These are phyloP conservation scores for Harlomillsia oculata DNA, from an alignment of 1,140 invertebrate species.

Conservation along the genomic window DNA sequence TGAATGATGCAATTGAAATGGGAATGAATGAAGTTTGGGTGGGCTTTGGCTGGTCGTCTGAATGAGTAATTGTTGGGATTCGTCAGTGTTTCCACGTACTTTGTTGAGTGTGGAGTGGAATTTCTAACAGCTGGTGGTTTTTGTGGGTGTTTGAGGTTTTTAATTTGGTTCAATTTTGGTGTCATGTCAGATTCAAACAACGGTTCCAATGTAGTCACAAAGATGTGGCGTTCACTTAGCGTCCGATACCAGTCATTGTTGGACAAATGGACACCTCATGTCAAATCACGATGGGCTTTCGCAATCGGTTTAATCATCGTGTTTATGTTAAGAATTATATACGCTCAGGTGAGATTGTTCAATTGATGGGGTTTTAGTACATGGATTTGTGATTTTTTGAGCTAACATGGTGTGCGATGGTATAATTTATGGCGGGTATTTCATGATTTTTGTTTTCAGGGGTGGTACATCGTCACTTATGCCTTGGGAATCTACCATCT, in stretches of 20 bases:
- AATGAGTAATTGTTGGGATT: too few species aligned
- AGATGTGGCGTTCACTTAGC: conserved; percentile 21
- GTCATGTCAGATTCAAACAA: too few species aligned
- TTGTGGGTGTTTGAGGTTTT: too few species aligned
- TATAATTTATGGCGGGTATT: conserved; percentile 2
- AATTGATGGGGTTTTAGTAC: too few species aligned
- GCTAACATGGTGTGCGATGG: not conserved
- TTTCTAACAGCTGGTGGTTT: too few species aligned
- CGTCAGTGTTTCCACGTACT: too few species aligned
- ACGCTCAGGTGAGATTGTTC: conserved; percentile 40
- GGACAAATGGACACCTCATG: conserved; percentile 49
- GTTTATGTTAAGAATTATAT: conserved; percentile 42
- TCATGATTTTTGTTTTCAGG: conserved; percentile 61
- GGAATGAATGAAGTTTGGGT: too few species aligned
- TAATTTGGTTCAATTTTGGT: too few species aligned
- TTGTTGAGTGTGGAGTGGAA: too few species aligned
- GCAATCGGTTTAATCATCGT: conserved; percentile 41
- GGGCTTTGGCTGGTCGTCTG: too few species aligned
- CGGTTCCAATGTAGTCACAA: conserved; percentile 25
- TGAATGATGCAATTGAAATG: too few species aligned
- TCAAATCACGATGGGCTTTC: conserved; percentile 45
- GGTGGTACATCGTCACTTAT: conserved; percentile 99
- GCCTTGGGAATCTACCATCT: conserved; percentile 97
- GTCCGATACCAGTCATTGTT: conserved; percentile 46
- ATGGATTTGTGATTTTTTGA: too few species aligned